A percentile compares a stretch with the other conserved stretches of the same genome.
Evolutionary conservation across 2,888 invertebrate species (phyloP).

Genomic region (Oegoconia quadripuncta): DNA sequence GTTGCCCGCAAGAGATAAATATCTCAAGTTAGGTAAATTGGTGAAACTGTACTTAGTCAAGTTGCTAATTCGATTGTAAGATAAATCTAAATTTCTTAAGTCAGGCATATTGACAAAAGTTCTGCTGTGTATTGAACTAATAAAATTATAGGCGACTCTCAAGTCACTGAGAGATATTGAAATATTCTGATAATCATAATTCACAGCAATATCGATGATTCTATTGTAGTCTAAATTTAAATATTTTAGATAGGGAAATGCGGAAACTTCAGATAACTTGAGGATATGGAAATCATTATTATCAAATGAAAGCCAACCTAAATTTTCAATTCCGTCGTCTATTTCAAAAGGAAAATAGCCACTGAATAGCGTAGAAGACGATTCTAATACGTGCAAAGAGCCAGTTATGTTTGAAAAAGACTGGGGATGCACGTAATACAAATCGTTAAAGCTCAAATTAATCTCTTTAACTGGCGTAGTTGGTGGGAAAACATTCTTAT

Average conservation of each 20-base stretch:
- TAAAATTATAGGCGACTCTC: slow-evolving; percentile 89
- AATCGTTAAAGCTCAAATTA: slow-evolving; percentile 93
- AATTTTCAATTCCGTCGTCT: slow-evolving; percentile 84
- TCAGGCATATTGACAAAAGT: slow-evolving; percentile 86
- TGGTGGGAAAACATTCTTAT: slow-evolving; percentile 84
- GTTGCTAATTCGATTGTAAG: slow-evolving; percentile 86
- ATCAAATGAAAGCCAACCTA: slow-evolving; percentile 91
- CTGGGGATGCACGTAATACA: slow-evolving; percentile 88
- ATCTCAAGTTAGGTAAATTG: slow-evolving; percentile 87
- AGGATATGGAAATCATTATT: slow-evolving; percentile 91
- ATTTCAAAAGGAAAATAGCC: slow-evolving; percentile 88
- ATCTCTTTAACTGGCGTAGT: slow-evolving; percentile 90
- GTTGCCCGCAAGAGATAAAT: slow-evolving; percentile 91
- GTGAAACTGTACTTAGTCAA: slow-evolving; percentile 86
- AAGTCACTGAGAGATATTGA: slow-evolving; percentile 88
- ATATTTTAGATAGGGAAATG: slow-evolving; percentile 85
- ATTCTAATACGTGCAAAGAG: slow-evolving; percentile 88
- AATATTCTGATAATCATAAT: slow-evolving; percentile 83
- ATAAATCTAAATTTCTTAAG: slow-evolving; percentile 87
- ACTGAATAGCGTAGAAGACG: slow-evolving; percentile 90
- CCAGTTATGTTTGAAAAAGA: slow-evolving; percentile 88
- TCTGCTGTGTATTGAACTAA: slow-evolving; percentile 82
- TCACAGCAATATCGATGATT: slow-evolving; percentile 83
- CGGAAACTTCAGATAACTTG: slow-evolving; percentile 84
- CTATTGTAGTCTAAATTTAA: slow-evolving; percentile 93